phyloP scores from a whole-genome alignment of 64 coral and sea anemone genomes.

The Cladopsammia gracilis region DNA sequence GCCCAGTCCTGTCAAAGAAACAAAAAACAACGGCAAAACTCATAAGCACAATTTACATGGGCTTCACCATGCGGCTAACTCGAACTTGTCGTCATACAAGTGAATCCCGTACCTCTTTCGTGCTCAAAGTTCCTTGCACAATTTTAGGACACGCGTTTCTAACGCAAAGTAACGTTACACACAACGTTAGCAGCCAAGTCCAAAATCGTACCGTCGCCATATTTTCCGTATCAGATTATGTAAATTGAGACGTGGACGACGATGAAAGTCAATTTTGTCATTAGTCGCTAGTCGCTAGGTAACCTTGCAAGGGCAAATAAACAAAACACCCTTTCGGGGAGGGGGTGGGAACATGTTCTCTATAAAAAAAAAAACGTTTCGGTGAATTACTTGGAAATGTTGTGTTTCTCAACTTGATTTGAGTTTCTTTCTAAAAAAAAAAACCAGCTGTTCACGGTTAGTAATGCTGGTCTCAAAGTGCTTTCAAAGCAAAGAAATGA shows the following conservation, averaged over 20 bases:
- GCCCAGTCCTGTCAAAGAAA: conserved; percentile 73
- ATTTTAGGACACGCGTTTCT: conserved; percentile 11
- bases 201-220: conserved; percentile 8
- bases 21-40: neutral
- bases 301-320: neutral
- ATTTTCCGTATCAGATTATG: neutral
- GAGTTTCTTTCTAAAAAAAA: too few species aligned
- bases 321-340: neutral
- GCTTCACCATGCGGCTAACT: too few species aligned
- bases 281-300: neutral
- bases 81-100: neutral
- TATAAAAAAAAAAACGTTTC: too few species aligned
- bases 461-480: too few species aligned
- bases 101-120: neutral
- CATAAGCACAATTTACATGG: neutral
- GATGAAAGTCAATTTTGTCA: too few species aligned
- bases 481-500: too few species aligned
- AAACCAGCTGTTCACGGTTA: too few species aligned
- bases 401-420: too few species aligned
- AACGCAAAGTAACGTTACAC: neutral
- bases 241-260: neutral
- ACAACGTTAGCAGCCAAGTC: neutral
- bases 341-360: neutral
- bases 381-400: too few species aligned
- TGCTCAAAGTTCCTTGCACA: conserved; percentile 1